Percentiles rank a stretch among this genome's conserved stretches.
phyloP scores from a whole-genome alignment of 2,797 vertebrate genomes.

The Aythya fuligula region DNA sequence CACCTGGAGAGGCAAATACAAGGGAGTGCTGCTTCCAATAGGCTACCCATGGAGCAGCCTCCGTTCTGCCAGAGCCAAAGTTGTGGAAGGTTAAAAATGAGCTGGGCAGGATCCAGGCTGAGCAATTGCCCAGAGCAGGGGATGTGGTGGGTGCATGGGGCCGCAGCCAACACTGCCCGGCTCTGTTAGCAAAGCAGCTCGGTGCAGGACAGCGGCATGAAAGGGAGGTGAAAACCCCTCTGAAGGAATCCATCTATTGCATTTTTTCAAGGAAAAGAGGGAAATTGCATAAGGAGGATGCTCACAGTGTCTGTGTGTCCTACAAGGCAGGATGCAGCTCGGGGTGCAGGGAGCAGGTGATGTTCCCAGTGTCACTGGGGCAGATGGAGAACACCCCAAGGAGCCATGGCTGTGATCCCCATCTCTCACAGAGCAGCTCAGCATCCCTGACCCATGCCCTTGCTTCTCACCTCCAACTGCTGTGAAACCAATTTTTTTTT shows the following conservation, averaged over 20 bases:
- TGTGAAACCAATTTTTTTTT: not conserved
- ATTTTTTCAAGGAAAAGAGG: not conserved
- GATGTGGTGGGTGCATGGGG: not conserved
- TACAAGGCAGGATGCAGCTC: not conserved
- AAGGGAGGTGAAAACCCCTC: fast-evolving
- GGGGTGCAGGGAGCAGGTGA: not conserved
- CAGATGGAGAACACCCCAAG: fast-evolving
- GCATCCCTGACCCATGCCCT: not conserved
- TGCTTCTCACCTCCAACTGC: not conserved
- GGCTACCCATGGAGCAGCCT: conserved; percentile 23
- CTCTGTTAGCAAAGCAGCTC: not conserved
- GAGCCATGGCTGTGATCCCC: not conserved
- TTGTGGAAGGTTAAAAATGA: conserved; percentile 14
- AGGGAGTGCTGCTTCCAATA: not conserved
- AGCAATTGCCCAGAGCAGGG: not conserved
- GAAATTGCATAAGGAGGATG: too few relatives aligned
- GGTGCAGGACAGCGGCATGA: fast-evolving
- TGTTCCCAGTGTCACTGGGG: not conserved
- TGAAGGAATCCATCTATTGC: not conserved
- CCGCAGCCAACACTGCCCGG: fast-evolving
- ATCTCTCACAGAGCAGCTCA: not conserved
- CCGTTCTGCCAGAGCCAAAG: conserved; percentile 13
- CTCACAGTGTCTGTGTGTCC: not conserved
- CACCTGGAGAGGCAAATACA: conserved; percentile 58
- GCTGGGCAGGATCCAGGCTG: not conserved